Percentiles rank a stretch among this genome's conserved stretches.
phyloP scores from a whole-genome alignment of 2,888 invertebrate species.

The Acrobasis consociella region DNA sequence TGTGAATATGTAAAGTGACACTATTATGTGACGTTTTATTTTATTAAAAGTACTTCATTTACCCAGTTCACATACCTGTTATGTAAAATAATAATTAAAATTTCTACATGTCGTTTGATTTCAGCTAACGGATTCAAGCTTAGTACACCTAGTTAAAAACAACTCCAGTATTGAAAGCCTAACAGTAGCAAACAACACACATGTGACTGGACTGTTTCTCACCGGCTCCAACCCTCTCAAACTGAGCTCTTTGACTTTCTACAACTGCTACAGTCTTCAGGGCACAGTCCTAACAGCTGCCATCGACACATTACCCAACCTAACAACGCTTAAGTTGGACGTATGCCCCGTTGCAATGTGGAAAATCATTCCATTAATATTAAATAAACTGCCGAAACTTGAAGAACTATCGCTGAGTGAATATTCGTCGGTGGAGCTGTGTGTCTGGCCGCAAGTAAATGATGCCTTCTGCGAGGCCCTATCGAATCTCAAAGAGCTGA shows the following conservation, averaged over 20 bases:
- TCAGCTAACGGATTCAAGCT: constrained; percentile 70
- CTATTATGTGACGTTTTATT: too few species aligned
- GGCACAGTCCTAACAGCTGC: constrained; percentile 64
- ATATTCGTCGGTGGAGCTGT: constrained; percentile 53
- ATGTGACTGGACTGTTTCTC: constrained; percentile 70
- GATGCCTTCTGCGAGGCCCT: constrained; percentile 64
- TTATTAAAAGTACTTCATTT: too few species aligned
- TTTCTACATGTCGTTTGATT: constrained; percentile 31
- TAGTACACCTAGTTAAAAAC: constrained; percentile 64
- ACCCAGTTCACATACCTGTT: too few species aligned
- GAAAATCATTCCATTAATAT: constrained; percentile 65
- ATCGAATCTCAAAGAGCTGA: constrained; percentile 66
- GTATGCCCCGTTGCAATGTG: constrained; percentile 64
- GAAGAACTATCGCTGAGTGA: constrained; percentile 68
- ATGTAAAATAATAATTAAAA: neutral
- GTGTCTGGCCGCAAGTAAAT: constrained; percentile 44
- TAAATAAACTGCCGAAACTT: constrained; percentile 60
- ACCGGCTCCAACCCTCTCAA: constrained; percentile 55
- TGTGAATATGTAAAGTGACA: too few species aligned
- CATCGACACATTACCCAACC: constrained; percentile 52
- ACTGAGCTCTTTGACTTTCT: constrained; percentile 59
- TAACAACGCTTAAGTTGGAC: constrained; percentile 63
- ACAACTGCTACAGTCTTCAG: constrained; percentile 73
- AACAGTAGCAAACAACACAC: constrained; percentile 65
- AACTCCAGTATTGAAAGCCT: constrained; percentile 63